A percentile compares a stretch with the other conserved stretches of the same genome.
Conservation (phyloP, 2,797 vertebrate genomes). For the Adrianichthys oophorus region DNA sequence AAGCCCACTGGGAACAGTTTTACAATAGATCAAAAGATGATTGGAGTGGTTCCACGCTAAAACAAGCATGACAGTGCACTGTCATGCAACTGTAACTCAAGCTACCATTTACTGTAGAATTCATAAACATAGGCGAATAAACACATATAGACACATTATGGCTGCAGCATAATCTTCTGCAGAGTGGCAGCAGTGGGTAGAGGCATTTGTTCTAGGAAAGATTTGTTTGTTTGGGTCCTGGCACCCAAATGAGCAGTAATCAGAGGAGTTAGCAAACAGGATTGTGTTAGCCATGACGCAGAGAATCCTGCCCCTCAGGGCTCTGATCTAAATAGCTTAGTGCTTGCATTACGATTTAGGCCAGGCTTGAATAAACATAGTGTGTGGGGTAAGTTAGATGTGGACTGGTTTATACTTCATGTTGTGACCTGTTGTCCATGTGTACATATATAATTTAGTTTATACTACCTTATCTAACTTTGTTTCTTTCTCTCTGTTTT, state of each 20-base stretch:
- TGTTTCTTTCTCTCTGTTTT: neutral
- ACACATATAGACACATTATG: constrained; percentile 9
- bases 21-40: no score
- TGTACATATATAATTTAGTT: neutral
- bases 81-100: no score
- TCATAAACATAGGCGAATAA: neutral
- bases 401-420: constrained; percentile 2
- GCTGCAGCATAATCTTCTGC: constrained; percentile 38
- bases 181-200: constrained; percentile 56
- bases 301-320: constrained; percentile 65
- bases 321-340: constrained; percentile 62
- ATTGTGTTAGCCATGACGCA: constrained; percentile 69
- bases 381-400: constrained; percentile 8
- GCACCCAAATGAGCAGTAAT: constrained; percentile 79
- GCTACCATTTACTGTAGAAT: no score
- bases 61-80: no score
- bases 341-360: constrained; percentile 42
- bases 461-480: neutral
- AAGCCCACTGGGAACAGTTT: no score
- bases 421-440: neutral
- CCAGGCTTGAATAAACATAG: constrained; percentile 31
- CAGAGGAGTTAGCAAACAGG: constrained; percentile 80
- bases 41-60: no score
- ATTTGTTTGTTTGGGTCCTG: constrained; percentile 73
- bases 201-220: constrained; percentile 65